phyloP scores from a whole-genome alignment of 2,113 vertebrate genomes.

The Actenoides hombroni region DNA sequence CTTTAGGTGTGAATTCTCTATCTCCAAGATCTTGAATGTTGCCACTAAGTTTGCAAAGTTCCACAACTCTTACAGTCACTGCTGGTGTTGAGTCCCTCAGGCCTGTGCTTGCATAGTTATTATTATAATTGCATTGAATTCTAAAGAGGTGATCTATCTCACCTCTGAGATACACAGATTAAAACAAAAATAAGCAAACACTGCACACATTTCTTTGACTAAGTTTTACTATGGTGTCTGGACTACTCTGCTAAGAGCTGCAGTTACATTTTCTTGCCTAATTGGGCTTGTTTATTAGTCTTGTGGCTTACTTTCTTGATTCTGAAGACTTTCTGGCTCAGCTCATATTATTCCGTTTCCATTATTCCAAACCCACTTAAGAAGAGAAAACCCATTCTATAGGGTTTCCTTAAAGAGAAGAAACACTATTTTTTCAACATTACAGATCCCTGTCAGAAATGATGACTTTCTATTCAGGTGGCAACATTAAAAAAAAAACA shows the following conservation, averaged over 20 bases:
- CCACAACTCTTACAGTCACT: background rate
- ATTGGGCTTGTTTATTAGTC: background rate
- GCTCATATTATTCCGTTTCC: background rate
- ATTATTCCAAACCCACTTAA: background rate
- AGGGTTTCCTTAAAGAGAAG: background rate
- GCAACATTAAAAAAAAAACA: background rate
- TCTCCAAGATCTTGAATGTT: background rate
- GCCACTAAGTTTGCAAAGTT: background rate
- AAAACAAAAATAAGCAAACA: background rate
- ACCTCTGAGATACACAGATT: background rate
- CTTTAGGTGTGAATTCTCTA: background rate
- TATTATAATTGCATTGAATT: background rate
- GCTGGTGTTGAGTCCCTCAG: background rate
- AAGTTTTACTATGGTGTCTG: background rate
- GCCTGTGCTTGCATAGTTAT: background rate
- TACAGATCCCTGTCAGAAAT: background rate
- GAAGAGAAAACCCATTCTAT: background rate
- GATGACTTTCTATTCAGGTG: background rate
- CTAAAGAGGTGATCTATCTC: background rate
- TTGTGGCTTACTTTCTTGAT: background rate
- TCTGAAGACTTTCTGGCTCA: background rate
- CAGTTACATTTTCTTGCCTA: background rate
- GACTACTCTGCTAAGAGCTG: background rate
- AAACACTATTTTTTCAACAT: background rate
- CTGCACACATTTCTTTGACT: background rate